phyloP scores from a whole-genome alignment of 92 coral and sea anemone species.

The Porites cylindrica region DNA sequence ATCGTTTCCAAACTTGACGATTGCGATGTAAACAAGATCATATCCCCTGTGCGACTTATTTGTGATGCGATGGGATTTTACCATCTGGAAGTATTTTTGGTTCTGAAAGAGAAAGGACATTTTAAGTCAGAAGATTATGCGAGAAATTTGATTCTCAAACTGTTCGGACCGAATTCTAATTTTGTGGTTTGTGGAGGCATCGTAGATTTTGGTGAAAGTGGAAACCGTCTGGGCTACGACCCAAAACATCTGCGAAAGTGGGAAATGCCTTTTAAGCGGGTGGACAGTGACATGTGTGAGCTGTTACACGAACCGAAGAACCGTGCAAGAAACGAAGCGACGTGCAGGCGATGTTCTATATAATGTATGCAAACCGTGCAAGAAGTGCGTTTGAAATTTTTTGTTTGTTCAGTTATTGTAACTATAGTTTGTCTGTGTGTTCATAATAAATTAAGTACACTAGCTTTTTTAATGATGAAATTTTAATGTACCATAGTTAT shows the following conservation, averaged over 20 bases:
- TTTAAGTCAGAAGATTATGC: background rate
- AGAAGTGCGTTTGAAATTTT: background rate
- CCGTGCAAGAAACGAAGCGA: background rate
- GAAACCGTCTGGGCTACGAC: background rate
- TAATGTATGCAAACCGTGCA: constrained; percentile 3
- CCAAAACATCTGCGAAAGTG: background rate
- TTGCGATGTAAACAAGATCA: background rate
- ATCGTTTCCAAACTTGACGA: background rate
- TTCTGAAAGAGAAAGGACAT: background rate
- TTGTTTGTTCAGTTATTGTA: too few relatives aligned
- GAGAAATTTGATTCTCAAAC: background rate
- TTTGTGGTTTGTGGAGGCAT: background rate
- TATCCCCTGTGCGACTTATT: background rate
- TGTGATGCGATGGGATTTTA: constrained; percentile 2
- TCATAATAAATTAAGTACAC: too few relatives aligned
- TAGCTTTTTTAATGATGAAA: too few relatives aligned
- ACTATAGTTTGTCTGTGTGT: too few relatives aligned
- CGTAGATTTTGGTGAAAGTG: background rate
- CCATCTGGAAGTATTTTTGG: background rate
- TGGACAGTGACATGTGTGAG: constrained; percentile 4
- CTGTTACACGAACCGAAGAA: constrained; percentile 1
- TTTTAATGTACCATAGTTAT: too few relatives aligned
- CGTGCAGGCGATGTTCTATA: background rate
- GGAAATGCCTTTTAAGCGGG: constrained; percentile 13
- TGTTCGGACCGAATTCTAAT: background rate